Evolutionary conservation across 2,797 vertebrate species (phyloP).

Genomic region (Xyrichtys novacula): DNA sequence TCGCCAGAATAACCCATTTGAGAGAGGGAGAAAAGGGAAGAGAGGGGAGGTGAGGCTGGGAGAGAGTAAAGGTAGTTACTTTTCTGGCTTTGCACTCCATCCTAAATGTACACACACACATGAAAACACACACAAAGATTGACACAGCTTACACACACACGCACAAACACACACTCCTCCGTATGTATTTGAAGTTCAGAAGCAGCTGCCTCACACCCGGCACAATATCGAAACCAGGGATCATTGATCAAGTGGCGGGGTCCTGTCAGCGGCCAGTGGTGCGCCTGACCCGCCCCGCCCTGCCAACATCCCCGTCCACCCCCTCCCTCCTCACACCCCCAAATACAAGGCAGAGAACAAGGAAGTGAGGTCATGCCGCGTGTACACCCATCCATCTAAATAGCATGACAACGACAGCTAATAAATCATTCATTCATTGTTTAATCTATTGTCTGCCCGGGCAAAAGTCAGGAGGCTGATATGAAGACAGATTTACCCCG

Average conservation of each 20-base stretch:
- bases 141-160: conserved; percentile 20
- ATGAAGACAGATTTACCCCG: conserved; percentile 82
- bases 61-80: conserved; percentile 83
- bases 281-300: conserved; percentile 81
- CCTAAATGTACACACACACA: conserved; percentile 32
- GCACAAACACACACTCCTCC: conserved; percentile 55
- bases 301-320: conserved; percentile 68
- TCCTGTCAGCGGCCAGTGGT: conserved; percentile 84
- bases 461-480: conserved; percentile 82
- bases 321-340: conserved; percentile 71
- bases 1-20: conserved; percentile 98
- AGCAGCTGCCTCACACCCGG: conserved; percentile 74
- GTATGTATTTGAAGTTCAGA: conserved; percentile 76
- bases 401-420: conserved; percentile 86
- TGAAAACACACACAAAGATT: conserved; percentile 1
- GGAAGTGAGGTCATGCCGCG: conserved; percentile 85
- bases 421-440: conserved; percentile 89
- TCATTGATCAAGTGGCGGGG: conserved; percentile 86
- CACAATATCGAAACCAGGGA: conserved; percentile 77
- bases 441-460: conserved; percentile 86
- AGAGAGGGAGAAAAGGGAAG: conserved; percentile 86
- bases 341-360: conserved; percentile 83
- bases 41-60: conserved; percentile 75
- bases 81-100: conserved; percentile 72
- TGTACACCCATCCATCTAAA: conserved; percentile 88